Base-by-base conservation (phyloP, 2,888 invertebrate genomes). In the Peribatodes rhomboidaria region DNA sequence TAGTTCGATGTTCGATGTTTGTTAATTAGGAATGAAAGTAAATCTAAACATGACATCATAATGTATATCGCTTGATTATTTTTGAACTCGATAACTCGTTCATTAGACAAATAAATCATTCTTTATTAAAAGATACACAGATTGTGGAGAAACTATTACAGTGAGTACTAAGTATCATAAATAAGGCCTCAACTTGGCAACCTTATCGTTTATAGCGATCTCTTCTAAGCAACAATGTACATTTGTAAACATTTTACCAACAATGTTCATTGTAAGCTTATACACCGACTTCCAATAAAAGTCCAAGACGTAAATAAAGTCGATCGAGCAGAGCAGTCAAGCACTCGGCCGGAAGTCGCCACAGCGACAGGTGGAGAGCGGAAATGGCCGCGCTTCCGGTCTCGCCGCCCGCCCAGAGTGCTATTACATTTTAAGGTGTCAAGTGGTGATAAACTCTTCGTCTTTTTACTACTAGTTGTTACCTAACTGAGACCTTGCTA, bases 331-430 rank as follows among this genome's bases (percentile, higher is more conserved):
- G 11, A n/a, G 70, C 62, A 70, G 54, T 86, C 86, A 87, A 88
- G 87, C 75, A 79, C 63, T 70, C 70, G 66, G 74, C 85, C 88
- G 90, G 90, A 90, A 85, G 86, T 80, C 74, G 76, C 74, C 78
- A 78, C 76, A 85, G 85, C 82, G 89, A 86, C 90, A 90, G 89
- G 90, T 90, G 89, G 87, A 74, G 82, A 68, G 69, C 79, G 88
- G 88, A 87, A 88, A 89, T 89, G 89, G 87, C 82, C 81, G 76
- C 76, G 74, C 82, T 83, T 90, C 89, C 89, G 87, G 82, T 78
- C 67, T 63, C 68, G 61, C 64, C 68, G 56, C 58, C 66, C 61
- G 69, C 64, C 65, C 58, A 52, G 65, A 61, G 64, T 52, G 61
- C 62, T 61, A 66, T 66, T 66, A 70, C 64, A 63, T 57, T 61